These are phyloP conservation scores for Paedocypris micromegethes DNA, from an alignment of 2,797 vertebrate species.

Conservation along the genomic window DNA sequence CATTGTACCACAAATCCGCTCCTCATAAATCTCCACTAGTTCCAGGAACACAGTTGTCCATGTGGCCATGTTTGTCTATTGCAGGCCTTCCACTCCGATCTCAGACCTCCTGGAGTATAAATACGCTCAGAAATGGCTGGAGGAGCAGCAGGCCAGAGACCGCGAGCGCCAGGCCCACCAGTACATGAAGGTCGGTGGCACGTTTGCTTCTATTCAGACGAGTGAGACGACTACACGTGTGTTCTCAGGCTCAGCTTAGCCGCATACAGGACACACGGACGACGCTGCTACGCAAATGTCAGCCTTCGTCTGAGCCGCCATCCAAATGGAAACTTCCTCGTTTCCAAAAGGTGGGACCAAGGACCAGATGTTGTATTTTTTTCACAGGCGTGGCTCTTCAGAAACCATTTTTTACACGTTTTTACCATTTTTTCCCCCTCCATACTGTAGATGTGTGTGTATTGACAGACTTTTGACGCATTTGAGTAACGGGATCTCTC, in stretches of 20 bases:
- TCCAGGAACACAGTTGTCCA: not conserved
- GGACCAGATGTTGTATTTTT: too few species aligned
- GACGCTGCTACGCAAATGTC: constrained; percentile 62
- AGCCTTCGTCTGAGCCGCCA: constrained; percentile 43
- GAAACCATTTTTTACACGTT: too few species aligned
- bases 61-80: not conserved
- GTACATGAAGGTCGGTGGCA: constrained; percentile 46
- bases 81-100: constrained; percentile 71
- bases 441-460: not conserved
- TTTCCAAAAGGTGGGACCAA: constrained; percentile 68
- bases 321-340: constrained; percentile 68
- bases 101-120: constrained; percentile 72
- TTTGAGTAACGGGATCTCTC: constrained; percentile 56
- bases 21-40: not conserved
- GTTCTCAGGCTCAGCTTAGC: constrained; percentile 47
- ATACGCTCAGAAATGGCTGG: constrained; percentile 71
- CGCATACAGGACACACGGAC: constrained; percentile 63
- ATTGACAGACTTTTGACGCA: constrained; percentile 5
- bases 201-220: not conserved
- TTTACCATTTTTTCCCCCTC: too few species aligned
- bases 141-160: constrained; percentile 62
- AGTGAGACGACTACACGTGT: not conserved
- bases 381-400: too few species aligned
- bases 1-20: not conserved
- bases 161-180: constrained; percentile 40